Base-by-base conservation (phyloP, 2,888 invertebrate species). In the Catocala fraxini region DNA sequence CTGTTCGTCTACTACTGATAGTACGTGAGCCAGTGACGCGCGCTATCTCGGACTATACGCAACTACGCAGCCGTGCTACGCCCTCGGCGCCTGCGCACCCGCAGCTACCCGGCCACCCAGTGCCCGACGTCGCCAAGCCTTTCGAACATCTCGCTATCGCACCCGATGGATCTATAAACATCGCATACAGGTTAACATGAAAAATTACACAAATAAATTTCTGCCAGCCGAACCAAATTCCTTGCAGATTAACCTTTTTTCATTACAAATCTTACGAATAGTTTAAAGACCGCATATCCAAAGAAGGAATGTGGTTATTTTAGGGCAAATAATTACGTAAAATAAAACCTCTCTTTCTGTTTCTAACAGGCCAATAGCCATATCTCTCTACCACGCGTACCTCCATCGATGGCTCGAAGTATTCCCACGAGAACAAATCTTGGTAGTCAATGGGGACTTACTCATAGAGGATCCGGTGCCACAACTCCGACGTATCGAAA, bases 41-140 rank as follows among this genome's bases (percentile, higher is more conserved):
- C 59, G 98, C 99, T 56, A 98, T 99, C 82, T 99, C 99, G 11
- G 99, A 99, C 95, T 99, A 99, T 93, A 98, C 98, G 15, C 99
- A 99, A 91, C 95, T 99, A 77, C 96, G 97, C 70, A 97, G 97
- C 77, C 97, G 97, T 83, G 97, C 97, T 33, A 96, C 97, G 43
- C 96, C 97, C 0, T 96, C 97, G 9, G 96, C 96, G 70, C 96
- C 97, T 5, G 91, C 94, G 63, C 89, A 89, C 9, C 85, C 88
- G 0, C 87, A 91, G 45, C 66, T 89, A 51, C 77, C 90, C 46
- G 86, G 87, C 34, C 87, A 89, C 60, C 88, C 92, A 0, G 75
- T 86, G 41, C 83, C 92, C 0, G 91, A 92, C 65, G 84, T 95
- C 55, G 84, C 93, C 7, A 95, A 96, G 75, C 96, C 96, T 59